A percentile compares a stretch with the other conserved stretches of the same genome.
Conservation (phyloP, 53 echinoderm and acorn worm species). For the Echinometra lucunter region DNA sequence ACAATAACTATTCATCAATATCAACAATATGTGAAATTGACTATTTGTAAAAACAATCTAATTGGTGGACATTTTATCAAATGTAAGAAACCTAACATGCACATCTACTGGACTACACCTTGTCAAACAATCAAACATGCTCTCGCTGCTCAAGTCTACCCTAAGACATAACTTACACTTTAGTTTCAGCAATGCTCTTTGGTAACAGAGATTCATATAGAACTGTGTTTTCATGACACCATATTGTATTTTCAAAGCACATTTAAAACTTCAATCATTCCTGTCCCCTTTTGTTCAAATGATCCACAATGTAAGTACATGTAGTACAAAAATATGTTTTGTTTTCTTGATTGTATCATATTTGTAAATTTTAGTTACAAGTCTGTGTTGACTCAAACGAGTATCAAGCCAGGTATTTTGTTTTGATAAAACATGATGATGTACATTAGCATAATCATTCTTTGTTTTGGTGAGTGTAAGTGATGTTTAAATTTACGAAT, state of each 20-base stretch:
- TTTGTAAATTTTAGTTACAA: background rate
- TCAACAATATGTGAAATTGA: background rate
- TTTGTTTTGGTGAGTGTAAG: background rate
- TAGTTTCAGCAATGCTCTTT: background rate
- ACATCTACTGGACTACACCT: background rate
- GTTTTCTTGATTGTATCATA: background rate
- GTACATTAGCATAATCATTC: background rate
- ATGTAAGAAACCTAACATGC: background rate
- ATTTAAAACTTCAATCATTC: background rate
- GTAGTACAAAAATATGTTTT: background rate
- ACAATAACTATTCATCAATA: background rate
- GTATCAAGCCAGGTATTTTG: background rate
- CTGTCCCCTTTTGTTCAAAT: background rate
- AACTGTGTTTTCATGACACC: constrained; percentile 25
- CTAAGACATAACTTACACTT: background rate
- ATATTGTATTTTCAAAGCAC: background rate
- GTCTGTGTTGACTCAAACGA: background rate
- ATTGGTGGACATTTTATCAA: background rate
- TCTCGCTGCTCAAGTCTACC: background rate
- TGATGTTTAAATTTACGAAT: background rate
- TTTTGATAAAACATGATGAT: background rate
- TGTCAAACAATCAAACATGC: constrained; percentile 11
- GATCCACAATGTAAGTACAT: background rate
- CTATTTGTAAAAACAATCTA: background rate
- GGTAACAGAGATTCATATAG: background rate